Conservation (phyloP, 2,888 invertebrate species). For the Lathronympha strigana region DNA sequence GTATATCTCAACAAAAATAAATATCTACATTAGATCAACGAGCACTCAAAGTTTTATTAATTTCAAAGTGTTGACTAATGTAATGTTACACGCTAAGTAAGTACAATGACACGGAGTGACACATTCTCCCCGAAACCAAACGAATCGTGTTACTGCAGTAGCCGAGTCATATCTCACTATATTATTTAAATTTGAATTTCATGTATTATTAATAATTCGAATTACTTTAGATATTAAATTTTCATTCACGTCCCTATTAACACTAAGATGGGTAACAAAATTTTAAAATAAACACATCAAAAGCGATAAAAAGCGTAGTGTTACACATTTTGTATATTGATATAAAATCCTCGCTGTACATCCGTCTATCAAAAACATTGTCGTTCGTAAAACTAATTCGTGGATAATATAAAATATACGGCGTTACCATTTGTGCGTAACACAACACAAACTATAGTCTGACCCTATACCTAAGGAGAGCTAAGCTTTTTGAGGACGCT, state of each 20-base stretch:
- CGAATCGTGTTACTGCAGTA: conserved; percentile 21
- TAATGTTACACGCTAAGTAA: conserved; percentile 77
- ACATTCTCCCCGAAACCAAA: conserved; percentile 40
- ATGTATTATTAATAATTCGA: conserved; percentile 45
- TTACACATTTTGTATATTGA: conserved; percentile 43
- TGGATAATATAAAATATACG: conserved; percentile 46
- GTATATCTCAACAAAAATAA: conserved; percentile 83
- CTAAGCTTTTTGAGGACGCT: conserved; percentile 61
- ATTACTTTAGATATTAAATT: conserved; percentile 55
- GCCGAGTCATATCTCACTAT: conserved; percentile 28
- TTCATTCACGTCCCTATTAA: conserved; percentile 34
- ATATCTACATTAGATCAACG: conserved; percentile 83
- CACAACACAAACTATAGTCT: conserved; percentile 62
- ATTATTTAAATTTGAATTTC: conserved; percentile 41
- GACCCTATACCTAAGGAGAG: conserved; percentile 61
- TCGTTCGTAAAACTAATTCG: conserved; percentile 44
- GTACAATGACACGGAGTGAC: conserved; percentile 73
- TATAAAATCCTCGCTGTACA: conserved; percentile 51
- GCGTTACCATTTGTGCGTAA: conserved; percentile 72
- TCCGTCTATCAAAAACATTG: conserved; percentile 46
- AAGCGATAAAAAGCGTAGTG: conserved; percentile 46
- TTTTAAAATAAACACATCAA: conserved; percentile 63
- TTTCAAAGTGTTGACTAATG: conserved; percentile 73
- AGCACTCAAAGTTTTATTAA: conserved; percentile 74
- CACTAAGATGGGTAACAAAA: conserved; percentile 62